Base-by-base conservation (phyloP, 2,888 invertebrate genomes). In the Cantharis lateralis region DNA sequence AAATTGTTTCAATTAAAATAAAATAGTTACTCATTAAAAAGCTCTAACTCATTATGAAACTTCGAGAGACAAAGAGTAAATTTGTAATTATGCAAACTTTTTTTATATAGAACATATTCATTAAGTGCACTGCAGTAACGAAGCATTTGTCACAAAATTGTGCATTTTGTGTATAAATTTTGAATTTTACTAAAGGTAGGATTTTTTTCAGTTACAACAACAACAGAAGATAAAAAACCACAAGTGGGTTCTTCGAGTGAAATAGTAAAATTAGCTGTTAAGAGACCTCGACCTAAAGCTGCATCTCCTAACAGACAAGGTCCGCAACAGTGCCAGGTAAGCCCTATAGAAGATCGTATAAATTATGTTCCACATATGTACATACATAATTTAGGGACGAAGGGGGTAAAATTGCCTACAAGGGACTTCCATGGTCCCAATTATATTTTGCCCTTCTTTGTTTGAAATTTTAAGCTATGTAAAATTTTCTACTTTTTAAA, bases 291-390 rank as follows among this genome's bases (percentile, higher is more conserved):
- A 81, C 94, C 95, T 26, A 97, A 97, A 88, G 93, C 96, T 80
- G 93, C 95, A 72, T 96, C 96, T 63, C 96, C 96, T 63, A 96
- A 95, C 88, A 90, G 96, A 79, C 96, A 96, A 89, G 96, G 96
- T 78, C 96, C 96, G 70, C 96, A 96, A 86, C 95, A 96, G 88
- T 97, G 97, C 89, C 96, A 96, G 91, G 96, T 97, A 89, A 90
- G 89, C 10, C 26, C 3, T 11, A 10, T 26, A 26, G 10, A 28
- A 28, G 26, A 28, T 24, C 24, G 24, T 24, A 7, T 24, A 4
- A 9, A 9, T 24, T 24, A 24, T 24, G 24, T 24, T 24, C 9
- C 9, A 9, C 24, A 9, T n/a, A n/a, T n/a, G n/a, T n/a, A n/a
- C n/a, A n/a, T n/a, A n/a, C n/a, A n/a, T n/a, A n/a, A n/a, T n/a